Percentiles rank a stretch among this genome's conserved stretches.
phyloP scores from a whole-genome alignment of 1,140 invertebrate species.

The Eurosta solidaginis region DNA sequence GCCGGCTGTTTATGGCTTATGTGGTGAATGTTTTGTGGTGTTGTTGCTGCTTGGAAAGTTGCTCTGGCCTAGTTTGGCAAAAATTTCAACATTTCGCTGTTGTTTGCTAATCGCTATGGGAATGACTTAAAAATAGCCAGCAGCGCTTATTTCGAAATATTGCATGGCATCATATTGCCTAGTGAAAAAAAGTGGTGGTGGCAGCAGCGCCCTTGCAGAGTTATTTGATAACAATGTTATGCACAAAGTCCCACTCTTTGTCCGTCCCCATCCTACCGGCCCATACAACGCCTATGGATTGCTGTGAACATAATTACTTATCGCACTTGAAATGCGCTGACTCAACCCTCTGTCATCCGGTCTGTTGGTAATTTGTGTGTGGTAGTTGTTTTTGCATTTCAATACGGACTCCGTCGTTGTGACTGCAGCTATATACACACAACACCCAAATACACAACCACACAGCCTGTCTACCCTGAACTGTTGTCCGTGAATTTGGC shows the following conservation, averaged over 20 bases:
- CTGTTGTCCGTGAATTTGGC: slow-evolving; percentile 10
- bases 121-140: slow-evolving; percentile 27
- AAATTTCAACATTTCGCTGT: neutral
- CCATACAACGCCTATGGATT: neutral
- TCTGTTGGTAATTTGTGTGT: neutral
- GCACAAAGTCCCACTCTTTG: too few species aligned
- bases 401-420: neutral
- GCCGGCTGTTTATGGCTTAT: slow-evolving; percentile 15
- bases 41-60: slow-evolving; percentile 1
- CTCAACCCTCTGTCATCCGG: slow-evolving; percentile 19
- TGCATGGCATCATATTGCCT: neutral
- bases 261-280: neutral
- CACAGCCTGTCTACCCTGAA: slow-evolving; percentile 6
- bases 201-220: slow-evolving; percentile 6
- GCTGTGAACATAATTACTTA: slow-evolving; percentile 26
- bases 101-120: neutral
- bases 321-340: slow-evolving; percentile 22
- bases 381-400: neutral
- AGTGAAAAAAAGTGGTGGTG: neutral
- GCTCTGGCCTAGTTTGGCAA: slow-evolving; percentile 21
- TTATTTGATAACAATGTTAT: too few species aligned
- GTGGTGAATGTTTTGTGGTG: neutral
- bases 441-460: neutral
- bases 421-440: neutral
- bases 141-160: slow-evolving; percentile 6